Conservation (phyloP, 2,797 vertebrate genomes). For the Otus scops region DNA sequence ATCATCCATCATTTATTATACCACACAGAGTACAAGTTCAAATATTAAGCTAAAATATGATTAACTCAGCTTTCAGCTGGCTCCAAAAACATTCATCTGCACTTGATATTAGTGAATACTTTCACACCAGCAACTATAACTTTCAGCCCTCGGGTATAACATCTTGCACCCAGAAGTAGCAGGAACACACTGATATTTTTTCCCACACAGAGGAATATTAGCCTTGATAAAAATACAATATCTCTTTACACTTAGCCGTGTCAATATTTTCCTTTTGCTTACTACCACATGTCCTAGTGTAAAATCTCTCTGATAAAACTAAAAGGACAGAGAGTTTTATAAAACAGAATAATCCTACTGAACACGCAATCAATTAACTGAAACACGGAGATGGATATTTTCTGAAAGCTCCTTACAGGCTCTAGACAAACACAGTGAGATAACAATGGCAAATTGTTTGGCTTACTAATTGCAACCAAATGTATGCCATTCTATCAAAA, state of each 20-base stretch:
- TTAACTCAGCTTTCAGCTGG: conserved; percentile 23
- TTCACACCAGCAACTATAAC: conserved; percentile 54
- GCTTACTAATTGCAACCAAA: conserved; percentile 71
- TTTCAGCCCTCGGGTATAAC: conserved; percentile 59
- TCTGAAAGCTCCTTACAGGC: conserved; percentile 30
- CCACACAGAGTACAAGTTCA: neutral
- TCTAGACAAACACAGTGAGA: conserved; percentile 53
- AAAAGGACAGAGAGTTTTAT: neutral
- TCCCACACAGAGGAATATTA: conserved; percentile 10
- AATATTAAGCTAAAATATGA: conserved; percentile 11
- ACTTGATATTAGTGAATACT: conserved; percentile 51
- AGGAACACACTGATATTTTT: conserved; percentile 11
- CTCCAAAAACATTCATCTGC: conserved; percentile 30
- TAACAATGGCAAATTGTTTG: conserved; percentile 67
- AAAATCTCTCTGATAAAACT: conserved; percentile 18
- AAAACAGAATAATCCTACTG: conserved; percentile 12
- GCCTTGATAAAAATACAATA: conserved; percentile 1
- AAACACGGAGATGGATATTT: conserved; percentile 5
- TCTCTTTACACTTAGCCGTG: neutral
- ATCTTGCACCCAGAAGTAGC: conserved; percentile 59
- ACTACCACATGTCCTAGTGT: neutral
- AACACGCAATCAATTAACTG: conserved; percentile 33
- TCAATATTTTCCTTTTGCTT: conserved; percentile 1
- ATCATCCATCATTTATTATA: neutral
- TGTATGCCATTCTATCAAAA: conserved; percentile 70